Evolutionary conservation across 2,797 vertebrate species (phyloP).

Genomic region (Megaceryle alcyon): DNA sequence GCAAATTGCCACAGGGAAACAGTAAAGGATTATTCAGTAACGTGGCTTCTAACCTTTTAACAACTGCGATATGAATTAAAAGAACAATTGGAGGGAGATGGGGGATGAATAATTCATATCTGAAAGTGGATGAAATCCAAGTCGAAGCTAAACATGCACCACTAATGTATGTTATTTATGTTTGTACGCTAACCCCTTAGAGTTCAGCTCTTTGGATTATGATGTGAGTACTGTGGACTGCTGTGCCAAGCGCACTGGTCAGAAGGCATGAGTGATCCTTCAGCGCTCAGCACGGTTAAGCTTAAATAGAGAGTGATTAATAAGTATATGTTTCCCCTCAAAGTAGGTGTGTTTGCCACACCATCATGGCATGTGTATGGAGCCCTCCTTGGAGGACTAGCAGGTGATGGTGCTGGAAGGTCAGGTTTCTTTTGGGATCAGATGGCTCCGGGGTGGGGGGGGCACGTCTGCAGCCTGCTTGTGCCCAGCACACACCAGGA

Average conservation of each 20-base stretch:
- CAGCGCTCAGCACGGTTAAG: neutral
- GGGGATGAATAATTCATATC: conserved; percentile 77
- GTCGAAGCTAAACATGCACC: neutral
- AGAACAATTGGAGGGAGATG: conserved; percentile 66
- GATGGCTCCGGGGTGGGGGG: neutral
- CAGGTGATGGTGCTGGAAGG: neutral
- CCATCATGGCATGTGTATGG: accelerated
- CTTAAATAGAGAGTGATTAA: conserved; percentile 43
- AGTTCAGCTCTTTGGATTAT: neutral
- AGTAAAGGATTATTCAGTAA: conserved; percentile 72
- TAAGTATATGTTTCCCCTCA: neutral
- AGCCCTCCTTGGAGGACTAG: neutral
- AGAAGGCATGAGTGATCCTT: neutral
- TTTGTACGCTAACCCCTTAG: neutral
- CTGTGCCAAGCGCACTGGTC: neutral
- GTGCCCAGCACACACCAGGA: accelerated
- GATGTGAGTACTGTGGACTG: neutral
- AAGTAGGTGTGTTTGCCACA: neutral
- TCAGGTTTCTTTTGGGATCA: neutral
- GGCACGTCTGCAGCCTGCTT: neutral
- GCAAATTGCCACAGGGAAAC: conserved; percentile 36
- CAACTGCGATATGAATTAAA: conserved; percentile 72
- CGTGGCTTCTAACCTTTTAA: conserved; percentile 75
- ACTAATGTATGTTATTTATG: conserved; percentile 60
- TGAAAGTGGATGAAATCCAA: conserved; percentile 73